Conservation (phyloP, 1,140 invertebrate species). For the Heliconius melpomene region DNA sequence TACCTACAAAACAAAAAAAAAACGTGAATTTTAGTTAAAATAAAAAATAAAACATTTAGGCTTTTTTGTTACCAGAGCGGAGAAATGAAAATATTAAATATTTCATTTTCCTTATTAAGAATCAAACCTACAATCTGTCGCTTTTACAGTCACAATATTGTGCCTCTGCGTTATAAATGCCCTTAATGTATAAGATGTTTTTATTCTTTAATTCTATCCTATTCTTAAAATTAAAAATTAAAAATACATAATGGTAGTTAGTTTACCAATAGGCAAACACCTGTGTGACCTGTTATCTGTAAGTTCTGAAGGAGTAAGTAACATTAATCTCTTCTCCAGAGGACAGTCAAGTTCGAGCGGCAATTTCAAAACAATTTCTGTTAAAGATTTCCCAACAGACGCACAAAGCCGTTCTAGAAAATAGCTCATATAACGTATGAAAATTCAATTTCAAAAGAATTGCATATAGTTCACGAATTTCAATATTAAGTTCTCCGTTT, state of each 20-base stretch:
- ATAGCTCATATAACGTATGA: slow-evolving; percentile 46
- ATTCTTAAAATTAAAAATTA: no score
- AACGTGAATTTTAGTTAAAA: no score
- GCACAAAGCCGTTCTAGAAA: slow-evolving; percentile 42
- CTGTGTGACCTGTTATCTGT: slow-evolving; percentile 19
- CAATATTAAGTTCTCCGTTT: slow-evolving; percentile 16
- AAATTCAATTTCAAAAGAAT: slow-evolving; percentile 39
- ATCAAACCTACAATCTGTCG: no score
- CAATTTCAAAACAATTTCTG: slow-evolving; percentile 63
- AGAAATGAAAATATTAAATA: no score
- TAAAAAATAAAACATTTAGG: no score
- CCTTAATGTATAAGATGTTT: background rate
- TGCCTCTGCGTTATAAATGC: no score
- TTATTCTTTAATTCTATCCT: background rate
- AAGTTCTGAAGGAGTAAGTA: slow-evolving; percentile 37
- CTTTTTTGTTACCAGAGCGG: no score
- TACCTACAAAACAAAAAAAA: no score
- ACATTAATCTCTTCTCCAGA: slow-evolving; percentile 44
- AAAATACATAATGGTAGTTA: no score
- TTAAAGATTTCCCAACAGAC: slow-evolving; percentile 61
- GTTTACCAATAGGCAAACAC: background rate
- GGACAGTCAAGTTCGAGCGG: slow-evolving; percentile 56
- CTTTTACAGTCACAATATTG: no score
- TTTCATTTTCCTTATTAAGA: no score
- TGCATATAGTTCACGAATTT: slow-evolving; percentile 29